Evolutionary conservation across 2,888 invertebrate genomes (phyloP).

Genomic region (Arrhopalites spinosus): DNA sequence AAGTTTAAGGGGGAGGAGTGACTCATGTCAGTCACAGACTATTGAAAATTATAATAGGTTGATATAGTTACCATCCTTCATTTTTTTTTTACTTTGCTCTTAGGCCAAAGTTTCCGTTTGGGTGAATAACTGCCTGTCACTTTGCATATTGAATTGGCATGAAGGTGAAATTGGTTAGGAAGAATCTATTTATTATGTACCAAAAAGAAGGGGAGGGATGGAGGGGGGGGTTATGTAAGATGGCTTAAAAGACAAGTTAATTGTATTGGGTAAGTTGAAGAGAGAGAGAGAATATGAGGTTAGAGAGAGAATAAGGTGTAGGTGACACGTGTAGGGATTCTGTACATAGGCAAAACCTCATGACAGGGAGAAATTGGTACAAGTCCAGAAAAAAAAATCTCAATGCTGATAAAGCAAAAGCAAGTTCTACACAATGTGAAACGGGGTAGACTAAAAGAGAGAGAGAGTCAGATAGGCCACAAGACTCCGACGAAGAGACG

Average conservation of each 20-base stretch:
- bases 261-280: neutral
- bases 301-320: slow-evolving; percentile 13
- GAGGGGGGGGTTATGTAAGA: neutral
- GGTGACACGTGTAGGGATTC: slow-evolving; percentile 9
- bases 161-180: no score
- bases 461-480: neutral
- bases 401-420: slow-evolving; percentile 52
- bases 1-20: no score
- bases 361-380: slow-evolving; percentile 53
- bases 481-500: neutral
- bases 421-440: slow-evolving; percentile 6
- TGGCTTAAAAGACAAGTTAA: neutral
- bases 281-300: neutral
- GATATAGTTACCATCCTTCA: no score
- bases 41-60: no score
- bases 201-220: neutral
- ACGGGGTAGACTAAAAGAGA: neutral
- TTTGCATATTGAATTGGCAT: no score
- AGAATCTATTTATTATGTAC: no score
- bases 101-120: no score
- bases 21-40: no score
- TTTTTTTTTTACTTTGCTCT: no score
- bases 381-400: slow-evolving; percentile 48
- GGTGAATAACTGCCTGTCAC: no score
- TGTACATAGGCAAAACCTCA: neutral